Conservation (phyloP, 23 tunicate genomes). For the Halocynthia aurantium region DNA sequence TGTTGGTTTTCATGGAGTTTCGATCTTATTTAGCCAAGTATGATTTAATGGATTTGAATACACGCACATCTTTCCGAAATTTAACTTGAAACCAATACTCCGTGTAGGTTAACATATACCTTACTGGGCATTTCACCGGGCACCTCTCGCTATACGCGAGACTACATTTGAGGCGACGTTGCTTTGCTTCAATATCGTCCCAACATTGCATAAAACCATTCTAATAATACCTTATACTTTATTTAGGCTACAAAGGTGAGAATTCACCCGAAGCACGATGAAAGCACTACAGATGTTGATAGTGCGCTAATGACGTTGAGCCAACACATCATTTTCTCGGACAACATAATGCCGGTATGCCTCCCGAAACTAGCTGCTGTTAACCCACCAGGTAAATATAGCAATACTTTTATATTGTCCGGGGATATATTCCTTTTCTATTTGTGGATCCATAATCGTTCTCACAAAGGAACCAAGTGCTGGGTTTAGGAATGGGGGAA, state of each 20-base stretch:
- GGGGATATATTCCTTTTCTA: background rate
- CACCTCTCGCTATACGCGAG: no score
- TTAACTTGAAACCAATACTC: no score
- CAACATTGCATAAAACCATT: no score
- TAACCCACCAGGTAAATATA: background rate
- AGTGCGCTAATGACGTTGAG: background rate
- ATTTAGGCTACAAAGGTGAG: background rate
- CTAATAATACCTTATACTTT: no score
- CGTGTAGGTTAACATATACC: no score
- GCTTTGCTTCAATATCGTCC: no score
- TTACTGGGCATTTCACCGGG: no score
- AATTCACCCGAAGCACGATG: background rate
- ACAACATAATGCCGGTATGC: constrained; percentile 4
- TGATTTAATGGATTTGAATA: no score
- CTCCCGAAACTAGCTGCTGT: constrained; percentile 7
- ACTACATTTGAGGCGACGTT: no score
- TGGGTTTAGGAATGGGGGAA: constrained; percentile 24
- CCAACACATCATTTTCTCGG: constrained; percentile 1
- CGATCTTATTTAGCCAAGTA: no score
- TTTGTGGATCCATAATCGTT: background rate
- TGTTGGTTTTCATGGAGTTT: no score
- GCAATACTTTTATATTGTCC: background rate
- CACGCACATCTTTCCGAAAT: no score
- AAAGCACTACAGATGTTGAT: background rate
- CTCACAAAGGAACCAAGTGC: constrained; percentile 7